Evolutionary conservation across 2,113 vertebrate species (phyloP), one percentile per base, ranked within the genome.

Genomic region (Mastomys natalensis): DNA sequence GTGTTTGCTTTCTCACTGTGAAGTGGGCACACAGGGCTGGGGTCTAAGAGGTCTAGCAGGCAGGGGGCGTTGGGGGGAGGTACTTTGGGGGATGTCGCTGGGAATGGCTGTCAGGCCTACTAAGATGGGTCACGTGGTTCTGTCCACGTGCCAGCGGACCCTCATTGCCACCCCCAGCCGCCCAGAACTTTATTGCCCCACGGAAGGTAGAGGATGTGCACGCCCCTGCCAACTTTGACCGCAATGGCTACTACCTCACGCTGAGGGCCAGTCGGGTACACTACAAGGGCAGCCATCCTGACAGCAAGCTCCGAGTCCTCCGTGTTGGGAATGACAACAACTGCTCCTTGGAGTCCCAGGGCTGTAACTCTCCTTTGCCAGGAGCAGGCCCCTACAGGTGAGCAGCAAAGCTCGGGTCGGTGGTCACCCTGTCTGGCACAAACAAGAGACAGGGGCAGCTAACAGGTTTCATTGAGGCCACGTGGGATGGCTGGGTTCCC

Each of bases 361-460:
- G 97, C 68, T 99, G 99, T 96, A 99, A 99, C 0, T 93, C 95
- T 0, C 98, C 98, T 3, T 98, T 99, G 81, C 98, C 98, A 0
- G 13, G 16, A 26, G 97, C 98, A 0, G 98, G 98, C 1, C 98
- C 95, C 0, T 98, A 98, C 97, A 90, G 37, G 99, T 99, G 76
- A 98, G 98, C 4, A 0, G 1, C 8, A 2, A 43, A 45, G 58
- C 29, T 8, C 17, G 51, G 34, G 77, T 0, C 15, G 21, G 21
- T 24, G 60, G 9, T 29, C 11, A 24, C 40, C 12, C 29, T 77
- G 11, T 66, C 45, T 29, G 48, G 4, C 21, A 73, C 37, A 55
- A 68, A 15, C 72, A 6, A 3, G 34, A 60, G 34, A 29, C 51
- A 1, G 0, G 22, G 22, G 29, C n/a, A 58, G 78, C 76, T 77